These are phyloP conservation scores for Drosophila subpulchrella DNA, from an alignment of 1,140 invertebrate genomes.

Conservation along the genomic window DNA sequence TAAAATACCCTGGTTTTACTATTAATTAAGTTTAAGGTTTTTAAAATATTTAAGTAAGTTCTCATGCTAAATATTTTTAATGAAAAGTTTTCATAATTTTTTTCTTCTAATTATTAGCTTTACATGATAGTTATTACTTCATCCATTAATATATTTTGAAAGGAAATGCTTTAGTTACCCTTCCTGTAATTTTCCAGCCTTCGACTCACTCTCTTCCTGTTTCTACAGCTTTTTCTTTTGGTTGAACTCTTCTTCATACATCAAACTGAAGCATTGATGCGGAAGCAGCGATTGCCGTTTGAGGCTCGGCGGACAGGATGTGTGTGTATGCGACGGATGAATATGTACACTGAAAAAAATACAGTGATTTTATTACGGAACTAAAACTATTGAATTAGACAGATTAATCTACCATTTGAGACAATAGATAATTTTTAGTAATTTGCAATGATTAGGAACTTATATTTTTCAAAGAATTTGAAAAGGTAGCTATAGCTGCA, in stretches of 20 bases:
- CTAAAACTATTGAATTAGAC: too few species aligned
- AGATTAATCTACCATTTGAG: too few species aligned
- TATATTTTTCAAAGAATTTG: too few species aligned
- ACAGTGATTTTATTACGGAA: background rate
- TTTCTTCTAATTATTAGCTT: too few species aligned
- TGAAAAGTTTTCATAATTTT: too few species aligned
- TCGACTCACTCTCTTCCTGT: constrained; percentile 1
- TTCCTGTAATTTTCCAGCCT: background rate
- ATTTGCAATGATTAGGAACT: too few species aligned
- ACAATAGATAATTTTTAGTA: too few species aligned
- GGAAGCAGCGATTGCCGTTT: constrained; percentile 75
- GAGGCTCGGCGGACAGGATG: constrained; percentile 48
- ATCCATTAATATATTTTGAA: background rate
- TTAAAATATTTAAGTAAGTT: background rate
- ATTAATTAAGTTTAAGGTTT: background rate
- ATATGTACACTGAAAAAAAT: constrained; percentile 6
- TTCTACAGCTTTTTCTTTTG: constrained; percentile 15
- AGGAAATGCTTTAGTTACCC: background rate
- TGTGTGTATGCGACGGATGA: constrained; percentile 44
- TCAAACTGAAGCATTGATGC: constrained; percentile 77
- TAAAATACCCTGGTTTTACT: constrained; percentile 10
- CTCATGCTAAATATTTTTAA: too few species aligned
- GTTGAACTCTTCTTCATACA: constrained; percentile 26
- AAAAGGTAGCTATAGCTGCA: too few species aligned
- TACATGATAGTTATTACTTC: too few species aligned